phyloP scores from a whole-genome alignment of 2,113 vertebrate genomes.

The Nipponia nippon region DNA sequence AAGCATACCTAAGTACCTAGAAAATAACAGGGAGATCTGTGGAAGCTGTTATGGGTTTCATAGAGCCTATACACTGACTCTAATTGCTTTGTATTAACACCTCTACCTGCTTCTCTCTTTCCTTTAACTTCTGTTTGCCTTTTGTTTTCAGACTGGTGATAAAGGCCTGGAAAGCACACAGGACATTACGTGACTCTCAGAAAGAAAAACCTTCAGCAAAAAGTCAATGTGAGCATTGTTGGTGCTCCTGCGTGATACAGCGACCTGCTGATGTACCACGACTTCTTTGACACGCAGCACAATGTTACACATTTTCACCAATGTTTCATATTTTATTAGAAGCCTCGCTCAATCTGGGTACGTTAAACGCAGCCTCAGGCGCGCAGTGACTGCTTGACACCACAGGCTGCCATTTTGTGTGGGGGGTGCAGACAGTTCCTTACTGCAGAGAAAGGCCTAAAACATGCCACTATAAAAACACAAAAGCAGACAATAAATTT shows the following conservation, averaged over 20 bases:
- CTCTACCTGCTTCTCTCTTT: neutral
- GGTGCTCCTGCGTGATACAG: accelerated
- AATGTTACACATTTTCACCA: neutral
- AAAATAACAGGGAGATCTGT: neutral
- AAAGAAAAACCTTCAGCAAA: neutral
- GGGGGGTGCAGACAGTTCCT: accelerated
- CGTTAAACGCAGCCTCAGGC: accelerated
- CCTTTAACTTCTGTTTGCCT: neutral
- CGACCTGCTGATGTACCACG: accelerated
- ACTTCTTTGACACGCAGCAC: accelerated
- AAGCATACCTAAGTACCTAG: neutral
- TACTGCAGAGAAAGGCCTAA: neutral
- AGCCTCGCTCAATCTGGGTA: neutral
- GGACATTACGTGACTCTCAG: accelerated
- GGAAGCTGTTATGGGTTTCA: neutral
- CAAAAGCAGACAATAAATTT: neutral
- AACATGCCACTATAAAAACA: accelerated
- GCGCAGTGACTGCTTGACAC: accelerated
- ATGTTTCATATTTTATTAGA: accelerated
- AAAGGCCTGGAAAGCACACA: neutral
- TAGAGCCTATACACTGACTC: neutral
- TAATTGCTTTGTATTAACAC: neutral
- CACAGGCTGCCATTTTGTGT: accelerated
- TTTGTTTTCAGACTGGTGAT: accelerated
- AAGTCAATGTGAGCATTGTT: accelerated